phyloP scores from a whole-genome alignment of 2,888 invertebrate genomes.

The Temnothorax rugatulus region DNA sequence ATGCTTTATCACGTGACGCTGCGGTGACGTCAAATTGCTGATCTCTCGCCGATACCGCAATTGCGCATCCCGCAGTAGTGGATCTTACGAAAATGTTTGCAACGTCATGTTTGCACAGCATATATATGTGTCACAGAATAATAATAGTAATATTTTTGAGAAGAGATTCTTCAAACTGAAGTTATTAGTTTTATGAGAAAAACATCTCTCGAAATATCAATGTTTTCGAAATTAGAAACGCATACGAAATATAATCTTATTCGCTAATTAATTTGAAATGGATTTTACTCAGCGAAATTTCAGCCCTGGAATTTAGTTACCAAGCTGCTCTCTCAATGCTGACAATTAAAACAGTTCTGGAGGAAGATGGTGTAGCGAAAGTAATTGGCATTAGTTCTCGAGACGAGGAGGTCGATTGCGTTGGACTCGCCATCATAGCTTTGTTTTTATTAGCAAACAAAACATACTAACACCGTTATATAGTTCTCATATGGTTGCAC shows the following conservation, averaged over 20 bases:
- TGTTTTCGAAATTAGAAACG: background rate
- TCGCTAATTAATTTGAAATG: background rate
- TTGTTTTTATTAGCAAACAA: conserved; percentile 29
- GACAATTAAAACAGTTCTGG: conserved; percentile 23
- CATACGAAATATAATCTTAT: background rate
- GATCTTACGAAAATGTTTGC: background rate
- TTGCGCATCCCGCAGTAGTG: background rate
- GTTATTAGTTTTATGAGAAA: background rate
- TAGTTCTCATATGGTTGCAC: conserved; percentile 11
- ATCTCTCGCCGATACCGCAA: background rate
- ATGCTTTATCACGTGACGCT: conserved; percentile 23
- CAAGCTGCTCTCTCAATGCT: background rate
- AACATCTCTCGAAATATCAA: background rate
- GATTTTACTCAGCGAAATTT: background rate
- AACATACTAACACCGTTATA: background rate
- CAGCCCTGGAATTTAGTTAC: background rate
- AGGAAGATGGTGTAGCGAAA: background rate
- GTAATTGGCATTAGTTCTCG: background rate
- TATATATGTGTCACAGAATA: background rate
- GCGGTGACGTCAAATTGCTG: background rate
- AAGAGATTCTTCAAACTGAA: background rate
- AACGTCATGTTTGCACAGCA: background rate
- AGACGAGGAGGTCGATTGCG: background rate
- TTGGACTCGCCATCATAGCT: background rate
- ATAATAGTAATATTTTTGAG: background rate